Evolutionary conservation across 1,140 invertebrate species (phyloP), one percentile per base, ranked within the genome.

Genomic region (Patella vulgata): DNA sequence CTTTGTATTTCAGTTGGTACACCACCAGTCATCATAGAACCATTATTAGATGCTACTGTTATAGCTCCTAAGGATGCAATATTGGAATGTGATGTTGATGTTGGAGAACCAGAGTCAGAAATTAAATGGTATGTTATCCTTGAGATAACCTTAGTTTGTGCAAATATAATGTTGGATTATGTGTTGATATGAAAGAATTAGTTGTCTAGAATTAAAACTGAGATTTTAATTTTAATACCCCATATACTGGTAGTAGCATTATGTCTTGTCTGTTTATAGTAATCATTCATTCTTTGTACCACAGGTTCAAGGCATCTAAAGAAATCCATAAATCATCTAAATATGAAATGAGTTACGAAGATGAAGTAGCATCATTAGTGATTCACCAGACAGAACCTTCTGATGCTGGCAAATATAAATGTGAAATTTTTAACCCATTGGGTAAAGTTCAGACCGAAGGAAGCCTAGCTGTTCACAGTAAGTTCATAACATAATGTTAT

Each of bases 271-370:
- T n/a, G n/a, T n/a, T n/a, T n/a, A n/a, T n/a, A n/a, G n/a, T n/a
- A n/a, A n/a, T n/a, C n/a, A n/a, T n/a, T n/a, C n/a, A n/a, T 36
- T 36, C 14, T 14, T 14, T 36, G 5, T 36, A 33, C 54, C 25
- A 17, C 52, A 80, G 78, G 78, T 82, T 70, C 70, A 79, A 82
- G 47, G 80, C 79, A 48, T 73, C 65, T 28, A 80, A 77, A 30
- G 79, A 81, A 60, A 62, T 84, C 9, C 74, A 75, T 53, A 77
- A 78, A 65, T 77, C 73, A 52, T 63, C 77, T 5, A 83, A 83
- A 52, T 82, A 82, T 67, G 73, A 78, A 58, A 84, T 81, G 73
- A 81, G 75, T 59, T 78, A 81, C 27, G 74, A 80, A 48, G 75
- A 81, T 50, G 72, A 78, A 31, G 69, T 75, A 27, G 81, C 81